These are phyloP conservation scores for Bombus terrestris DNA, from an alignment of 1,140 invertebrate species.

Conservation along the genomic window DNA sequence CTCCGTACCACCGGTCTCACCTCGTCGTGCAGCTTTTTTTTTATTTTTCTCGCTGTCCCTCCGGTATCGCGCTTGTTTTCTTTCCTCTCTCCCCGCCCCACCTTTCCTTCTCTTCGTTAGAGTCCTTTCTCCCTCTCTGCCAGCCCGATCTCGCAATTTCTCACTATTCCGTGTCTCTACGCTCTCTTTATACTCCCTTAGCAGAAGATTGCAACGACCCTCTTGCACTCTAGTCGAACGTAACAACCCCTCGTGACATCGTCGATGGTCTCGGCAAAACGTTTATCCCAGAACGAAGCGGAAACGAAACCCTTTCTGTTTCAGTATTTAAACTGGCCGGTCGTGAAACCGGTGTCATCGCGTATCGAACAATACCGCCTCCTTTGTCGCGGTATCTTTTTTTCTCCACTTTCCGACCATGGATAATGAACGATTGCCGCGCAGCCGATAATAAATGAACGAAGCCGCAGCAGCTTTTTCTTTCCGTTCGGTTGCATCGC, in stretches of 20 bases:
- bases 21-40: neutral
- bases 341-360: too few relatives aligned
- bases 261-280: constrained; percentile 27
- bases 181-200: constrained; percentile 10
- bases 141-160: constrained; percentile 12
- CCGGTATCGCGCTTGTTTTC: neutral
- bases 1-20: neutral
- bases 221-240: constrained; percentile 3
- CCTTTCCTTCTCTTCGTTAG: constrained; percentile 14
- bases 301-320: constrained; percentile 28
- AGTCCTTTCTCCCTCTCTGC: neutral
- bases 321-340: too few relatives aligned
- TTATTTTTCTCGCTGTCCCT: neutral
- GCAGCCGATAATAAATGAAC: neutral
- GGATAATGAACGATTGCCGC: neutral
- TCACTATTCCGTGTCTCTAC: neutral
- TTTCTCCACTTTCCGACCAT: neutral
- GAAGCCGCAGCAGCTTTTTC: neutral
- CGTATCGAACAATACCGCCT: too few relatives aligned
- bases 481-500: neutral
- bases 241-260: constrained; percentile 31
- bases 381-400: neutral
- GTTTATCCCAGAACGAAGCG: constrained; percentile 26
- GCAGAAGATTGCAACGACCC: constrained; percentile 23
- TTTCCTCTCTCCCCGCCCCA: neutral